Percentiles rank a stretch among this genome's conserved stretches.
These are phyloP conservation scores for Natator depressus DNA, from an alignment of 2,113 vertebrate species.

Conservation along the genomic window DNA sequence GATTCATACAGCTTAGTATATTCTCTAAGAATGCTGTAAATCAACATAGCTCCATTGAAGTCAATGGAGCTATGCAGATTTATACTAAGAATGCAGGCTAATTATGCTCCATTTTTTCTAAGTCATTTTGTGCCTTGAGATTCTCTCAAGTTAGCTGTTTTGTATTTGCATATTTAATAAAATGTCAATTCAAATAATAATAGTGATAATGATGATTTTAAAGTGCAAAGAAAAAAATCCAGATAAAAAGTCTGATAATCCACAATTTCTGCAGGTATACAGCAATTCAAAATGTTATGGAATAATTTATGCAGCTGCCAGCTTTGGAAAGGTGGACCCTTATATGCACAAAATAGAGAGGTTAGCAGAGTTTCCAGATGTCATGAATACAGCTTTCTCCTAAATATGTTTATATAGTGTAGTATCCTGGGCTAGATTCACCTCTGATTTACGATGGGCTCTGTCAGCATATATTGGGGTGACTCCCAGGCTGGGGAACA, in stretches of 20 bases:
- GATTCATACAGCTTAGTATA: not conserved
- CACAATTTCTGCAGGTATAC: not conserved
- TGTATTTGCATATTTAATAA: not conserved
- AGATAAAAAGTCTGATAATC: not conserved
- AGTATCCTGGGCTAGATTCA: not conserved
- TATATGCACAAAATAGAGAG: not conserved
- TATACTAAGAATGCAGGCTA: not conserved
- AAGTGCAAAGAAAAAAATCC: not conserved
- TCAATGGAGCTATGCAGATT: not conserved
- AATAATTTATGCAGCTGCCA: accelerated
- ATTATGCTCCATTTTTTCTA: not conserved
- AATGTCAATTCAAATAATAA: not conserved
- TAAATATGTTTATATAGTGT: not conserved
- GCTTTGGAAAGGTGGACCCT: accelerated
- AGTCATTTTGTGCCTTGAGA: not conserved
- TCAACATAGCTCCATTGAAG: not conserved
- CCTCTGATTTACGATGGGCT: not conserved
- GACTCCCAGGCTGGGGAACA: accelerated
- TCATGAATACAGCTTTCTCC: no score
- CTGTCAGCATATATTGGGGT: accelerated
- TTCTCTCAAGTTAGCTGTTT: not conserved
- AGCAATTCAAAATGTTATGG: accelerated
- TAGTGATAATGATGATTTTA: not conserved
- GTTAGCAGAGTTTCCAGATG: accelerated
- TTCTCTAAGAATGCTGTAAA: not conserved